Evolutionary conservation across 2,113 vertebrate species (phyloP), one percentile per base, ranked within the genome.

Genomic region (Pelmatolapia mariae): DNA sequence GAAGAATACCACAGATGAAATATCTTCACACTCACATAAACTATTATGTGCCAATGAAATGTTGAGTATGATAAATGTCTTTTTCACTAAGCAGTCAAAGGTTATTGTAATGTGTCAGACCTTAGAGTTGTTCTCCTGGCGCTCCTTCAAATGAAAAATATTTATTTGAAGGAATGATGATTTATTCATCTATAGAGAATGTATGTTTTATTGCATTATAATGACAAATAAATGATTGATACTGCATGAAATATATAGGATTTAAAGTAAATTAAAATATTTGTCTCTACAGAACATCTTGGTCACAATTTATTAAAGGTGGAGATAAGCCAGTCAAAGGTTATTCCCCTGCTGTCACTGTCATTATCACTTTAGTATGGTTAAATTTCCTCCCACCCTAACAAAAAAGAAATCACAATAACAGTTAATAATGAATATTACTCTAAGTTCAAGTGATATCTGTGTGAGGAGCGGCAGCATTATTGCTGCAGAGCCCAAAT

Each of bases 311-410:
- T 89, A 89, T 82, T 57, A 66, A 18, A 66, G 80, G 36, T 78
- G 31, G 31, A 53, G 90, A 93, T 91, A 91, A 91, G 52, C 57
- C 52, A 89, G 86, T 87, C 90, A 90, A 82, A 90, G 90, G 90
- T 90, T 91, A 93, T 91, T 93, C 85, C 85, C 86, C 88, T 87
- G 19, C 86, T 90, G 92, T 89, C 89, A 90, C 45, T 86, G 56
- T 43, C 5, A 29, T 81, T 53, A 87, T 50, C 53, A 86, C 45
- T 91, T 90, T 56, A 81, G 31, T 90, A 85, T 40, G 22, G 81
- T 85, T 71, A 84, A 90, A 91, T 93, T 91, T 87, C 90, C 90
- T 88, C 29, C 81, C 11, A 53, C 50, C 79, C 31, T 31, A 61
- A 71, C 56, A 36, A 81, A 40, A 81, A 80, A 71, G 31, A 78